phyloP scores from a whole-genome alignment of 2,113 vertebrate genomes.

The Aspiorhynchus laticeps region DNA sequence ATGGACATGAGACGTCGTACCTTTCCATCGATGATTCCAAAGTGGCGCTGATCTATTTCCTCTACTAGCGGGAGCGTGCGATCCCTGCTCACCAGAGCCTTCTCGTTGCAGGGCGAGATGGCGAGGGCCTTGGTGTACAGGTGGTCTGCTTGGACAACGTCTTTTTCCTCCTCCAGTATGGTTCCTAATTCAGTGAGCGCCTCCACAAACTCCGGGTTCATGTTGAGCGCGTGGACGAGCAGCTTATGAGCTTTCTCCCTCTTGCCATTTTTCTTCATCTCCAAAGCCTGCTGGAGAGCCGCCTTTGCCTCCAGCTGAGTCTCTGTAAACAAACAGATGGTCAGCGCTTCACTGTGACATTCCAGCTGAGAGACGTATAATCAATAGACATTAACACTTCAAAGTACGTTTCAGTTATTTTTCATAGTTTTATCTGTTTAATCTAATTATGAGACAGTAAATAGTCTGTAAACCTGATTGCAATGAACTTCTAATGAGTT shows the following conservation, averaged over 20 bases:
- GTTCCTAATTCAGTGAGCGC: constrained; percentile 92
- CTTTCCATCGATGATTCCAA: constrained; percentile 93
- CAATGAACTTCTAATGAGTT: neutral
- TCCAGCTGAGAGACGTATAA: neutral
- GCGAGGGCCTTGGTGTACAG: constrained; percentile 90
- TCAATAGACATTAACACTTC: neutral
- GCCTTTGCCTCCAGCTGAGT: constrained; percentile 85
- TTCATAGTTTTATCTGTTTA: neutral
- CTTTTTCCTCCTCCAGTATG: constrained; percentile 93
- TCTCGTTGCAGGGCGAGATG: constrained; percentile 87
- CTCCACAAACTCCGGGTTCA: constrained; percentile 90
- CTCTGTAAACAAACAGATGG: constrained; percentile 75
- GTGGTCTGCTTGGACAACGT: constrained; percentile 93
- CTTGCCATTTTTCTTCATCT: constrained; percentile 95
- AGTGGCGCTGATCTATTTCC: constrained; percentile 94
- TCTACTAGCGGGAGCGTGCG: constrained; percentile 92
- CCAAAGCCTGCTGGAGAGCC: constrained; percentile 89
- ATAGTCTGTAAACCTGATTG: neutral
- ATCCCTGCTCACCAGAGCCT: constrained; percentile 87
- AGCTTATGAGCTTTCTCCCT: constrained; percentile 92
- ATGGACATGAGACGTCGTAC: constrained; percentile 94
- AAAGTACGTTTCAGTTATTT: neutral
- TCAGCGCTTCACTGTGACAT: neutral
- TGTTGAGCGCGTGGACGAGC: constrained; percentile 88
- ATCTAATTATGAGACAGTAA: neutral